Percentiles rank a stretch among this genome's conserved stretches.
phyloP scores from a whole-genome alignment of 2,113 vertebrate species.

The Chrysemys picta region DNA sequence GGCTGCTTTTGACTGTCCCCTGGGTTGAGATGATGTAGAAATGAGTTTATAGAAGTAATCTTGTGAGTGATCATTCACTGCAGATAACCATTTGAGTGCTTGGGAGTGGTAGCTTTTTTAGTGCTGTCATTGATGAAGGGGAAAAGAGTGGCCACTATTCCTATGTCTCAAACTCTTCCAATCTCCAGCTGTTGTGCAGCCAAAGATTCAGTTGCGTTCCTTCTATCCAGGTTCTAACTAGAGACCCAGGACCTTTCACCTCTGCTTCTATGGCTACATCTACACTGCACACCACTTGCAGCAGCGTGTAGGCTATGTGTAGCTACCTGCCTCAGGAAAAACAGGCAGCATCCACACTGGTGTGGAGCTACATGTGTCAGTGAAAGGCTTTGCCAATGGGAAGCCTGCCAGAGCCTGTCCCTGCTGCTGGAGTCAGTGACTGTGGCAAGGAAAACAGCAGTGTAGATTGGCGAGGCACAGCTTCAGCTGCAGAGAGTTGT shows the following conservation, averaged over 20 bases:
- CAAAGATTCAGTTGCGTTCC: not conserved
- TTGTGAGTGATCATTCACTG: not conserved
- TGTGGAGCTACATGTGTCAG: not conserved
- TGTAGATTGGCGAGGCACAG: not conserved
- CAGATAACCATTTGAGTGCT: not conserved
- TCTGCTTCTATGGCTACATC: not conserved
- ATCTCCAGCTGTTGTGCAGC: not conserved
- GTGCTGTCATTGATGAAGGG: not conserved
- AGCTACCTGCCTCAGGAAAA: not conserved
- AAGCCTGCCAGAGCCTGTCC: not conserved
- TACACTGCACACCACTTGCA: not conserved
- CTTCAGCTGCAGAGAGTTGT: not conserved
- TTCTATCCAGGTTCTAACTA: not conserved
- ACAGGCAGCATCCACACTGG: not conserved
- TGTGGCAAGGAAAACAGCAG: not conserved
- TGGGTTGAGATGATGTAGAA: not conserved
- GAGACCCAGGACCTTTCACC: not conserved
- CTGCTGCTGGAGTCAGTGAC: too few relatives aligned
- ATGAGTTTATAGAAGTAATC: conserved; percentile 53
- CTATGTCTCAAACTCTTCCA: not conserved
- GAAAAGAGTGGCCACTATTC: not conserved
- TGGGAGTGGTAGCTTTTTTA: not conserved
- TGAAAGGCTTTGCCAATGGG: not conserved
- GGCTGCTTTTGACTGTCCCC: conserved; percentile 7
- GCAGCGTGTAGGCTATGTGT: not conserved